A percentile compares a stretch with the other conserved stretches of the same genome.
Evolutionary conservation across 2,797 vertebrate species (phyloP).

Genomic region (Lates japonicus): DNA sequence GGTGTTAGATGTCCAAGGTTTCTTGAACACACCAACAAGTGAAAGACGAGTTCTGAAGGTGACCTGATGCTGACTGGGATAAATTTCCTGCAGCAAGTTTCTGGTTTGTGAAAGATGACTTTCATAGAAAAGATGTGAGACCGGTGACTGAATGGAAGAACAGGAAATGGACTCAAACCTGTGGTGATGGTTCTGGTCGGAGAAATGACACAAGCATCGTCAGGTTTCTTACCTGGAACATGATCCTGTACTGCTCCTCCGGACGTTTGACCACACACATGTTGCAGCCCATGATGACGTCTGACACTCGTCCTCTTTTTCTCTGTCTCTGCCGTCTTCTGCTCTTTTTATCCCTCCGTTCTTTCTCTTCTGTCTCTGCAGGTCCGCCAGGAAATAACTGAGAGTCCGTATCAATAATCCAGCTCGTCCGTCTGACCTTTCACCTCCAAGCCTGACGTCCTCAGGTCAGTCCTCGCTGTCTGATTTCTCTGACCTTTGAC

Average conservation of each 20-base stretch:
- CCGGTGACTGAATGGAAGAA: too few relatives aligned
- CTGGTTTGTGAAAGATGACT: too few relatives aligned
- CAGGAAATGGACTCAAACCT: too few relatives aligned
- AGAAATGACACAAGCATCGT: neutral
- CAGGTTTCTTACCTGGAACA: slow-evolving; percentile 87
- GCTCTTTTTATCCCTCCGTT: neutral
- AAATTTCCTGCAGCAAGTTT: too few relatives aligned
- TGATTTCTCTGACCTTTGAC: slow-evolving; percentile 19
- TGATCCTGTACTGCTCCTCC: slow-evolving; percentile 91
- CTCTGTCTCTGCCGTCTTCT: neutral
- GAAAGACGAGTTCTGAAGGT: too few relatives aligned
- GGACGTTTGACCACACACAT: slow-evolving; percentile 91
- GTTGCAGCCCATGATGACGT: slow-evolving; percentile 89
- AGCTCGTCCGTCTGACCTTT: slow-evolving; percentile 18
- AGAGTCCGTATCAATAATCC: slow-evolving; percentile 12
- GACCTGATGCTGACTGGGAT: too few relatives aligned
- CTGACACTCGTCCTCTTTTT: neutral
- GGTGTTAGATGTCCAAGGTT: too few relatives aligned
- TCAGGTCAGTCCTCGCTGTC: neutral
- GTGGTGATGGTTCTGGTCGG: neutral
- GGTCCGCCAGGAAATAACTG: neutral
- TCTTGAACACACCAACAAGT: too few relatives aligned
- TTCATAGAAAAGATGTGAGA: too few relatives aligned
- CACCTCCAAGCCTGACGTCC: slow-evolving; percentile 6
- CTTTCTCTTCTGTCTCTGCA: neutral